These are phyloP conservation scores for Solea senegalensis DNA, from an alignment of 2,113 vertebrate species.

Conservation along the genomic window DNA sequence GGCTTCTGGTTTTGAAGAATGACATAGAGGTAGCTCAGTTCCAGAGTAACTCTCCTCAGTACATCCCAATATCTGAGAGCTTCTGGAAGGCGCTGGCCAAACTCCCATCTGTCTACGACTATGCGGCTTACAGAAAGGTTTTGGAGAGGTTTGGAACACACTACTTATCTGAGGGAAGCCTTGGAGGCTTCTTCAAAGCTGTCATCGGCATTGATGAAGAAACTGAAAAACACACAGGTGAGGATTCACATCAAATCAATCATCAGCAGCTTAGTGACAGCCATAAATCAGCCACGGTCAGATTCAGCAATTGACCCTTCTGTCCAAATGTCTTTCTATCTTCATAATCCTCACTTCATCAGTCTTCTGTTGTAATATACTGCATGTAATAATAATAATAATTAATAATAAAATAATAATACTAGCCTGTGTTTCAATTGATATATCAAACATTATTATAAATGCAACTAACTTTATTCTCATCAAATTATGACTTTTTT, in stretches of 20 bases:
- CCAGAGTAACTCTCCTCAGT: constrained; percentile 84
- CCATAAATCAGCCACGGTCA: too few species aligned
- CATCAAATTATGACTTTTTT: too few species aligned
- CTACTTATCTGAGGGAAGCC: constrained; percentile 86
- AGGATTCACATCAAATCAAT: neutral
- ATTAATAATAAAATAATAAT: too few species aligned
- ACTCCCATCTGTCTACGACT: constrained; percentile 86
- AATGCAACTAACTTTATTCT: too few species aligned
- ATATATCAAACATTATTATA: too few species aligned
- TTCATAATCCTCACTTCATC: too few species aligned
- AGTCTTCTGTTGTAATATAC: too few species aligned
- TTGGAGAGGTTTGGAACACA: constrained; percentile 88
- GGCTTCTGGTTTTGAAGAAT: constrained; percentile 85
- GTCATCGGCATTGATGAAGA: constrained; percentile 78
- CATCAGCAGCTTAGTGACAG: neutral
- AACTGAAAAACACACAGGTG: constrained; percentile 71
- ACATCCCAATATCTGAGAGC: constrained; percentile 84
- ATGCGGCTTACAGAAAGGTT: constrained; percentile 80
- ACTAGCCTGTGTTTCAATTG: too few species aligned
- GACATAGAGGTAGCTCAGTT: constrained; percentile 88
- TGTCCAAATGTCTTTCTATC: too few species aligned
- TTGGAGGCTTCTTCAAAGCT: constrained; percentile 86
- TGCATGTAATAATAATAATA: too few species aligned
- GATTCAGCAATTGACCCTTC: too few species aligned
- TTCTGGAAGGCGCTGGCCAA: constrained; percentile 87